Base-by-base conservation (phyloP, 2,888 invertebrate genomes). In the Brassicogethes aeneus region DNA sequence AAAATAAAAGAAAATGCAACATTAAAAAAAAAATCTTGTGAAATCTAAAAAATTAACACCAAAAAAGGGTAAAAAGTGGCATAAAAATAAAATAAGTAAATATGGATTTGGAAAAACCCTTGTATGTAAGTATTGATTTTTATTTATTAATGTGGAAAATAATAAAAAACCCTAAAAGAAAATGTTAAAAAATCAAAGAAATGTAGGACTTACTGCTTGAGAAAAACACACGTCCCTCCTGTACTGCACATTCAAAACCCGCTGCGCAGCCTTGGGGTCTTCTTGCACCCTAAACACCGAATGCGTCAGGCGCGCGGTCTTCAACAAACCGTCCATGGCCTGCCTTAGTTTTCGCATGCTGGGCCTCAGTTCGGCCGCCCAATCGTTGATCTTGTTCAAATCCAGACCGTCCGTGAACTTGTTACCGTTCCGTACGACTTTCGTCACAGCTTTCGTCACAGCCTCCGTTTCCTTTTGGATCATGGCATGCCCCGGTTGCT, bases 211-310 rank as follows among this genome's bases (percentile, higher is more conserved):
- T 70, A 92, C 89, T 50, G 92, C 87, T 69, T 94, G 93, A 2
- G 92, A 85, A 62, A 92, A 91, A 64, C 92, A 90, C 12, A 89
- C 86, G 66, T 94, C 91, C 40, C 94, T 70, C 29, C 94, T 71
- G 43, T 90, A 90, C 54, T 87, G 75, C 3, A 86, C 80, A 52
- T 76, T 76, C 50, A 79, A 79, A 2, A 82, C 82, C 12, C 82
- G 69, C 41, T 84, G 81, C 51, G 85, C 87, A 36, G 77, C 75
- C 47, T 83, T 80, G 23, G 83, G 76, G 57, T 88, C 86, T 64
- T 85, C 85, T 51, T 87, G 82, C 15, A 91, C 75, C 2, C 90
- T 72, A 61, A 88, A 79, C 10, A 89, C 88, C 3, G 88, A 88
- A 68, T 90, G 90, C 17, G 88, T 85, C 2, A 89, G 70, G 16